These are phyloP conservation scores for Cynaeus angustus DNA, from an alignment of 2,888 invertebrate genomes.

Conservation along the genomic window DNA sequence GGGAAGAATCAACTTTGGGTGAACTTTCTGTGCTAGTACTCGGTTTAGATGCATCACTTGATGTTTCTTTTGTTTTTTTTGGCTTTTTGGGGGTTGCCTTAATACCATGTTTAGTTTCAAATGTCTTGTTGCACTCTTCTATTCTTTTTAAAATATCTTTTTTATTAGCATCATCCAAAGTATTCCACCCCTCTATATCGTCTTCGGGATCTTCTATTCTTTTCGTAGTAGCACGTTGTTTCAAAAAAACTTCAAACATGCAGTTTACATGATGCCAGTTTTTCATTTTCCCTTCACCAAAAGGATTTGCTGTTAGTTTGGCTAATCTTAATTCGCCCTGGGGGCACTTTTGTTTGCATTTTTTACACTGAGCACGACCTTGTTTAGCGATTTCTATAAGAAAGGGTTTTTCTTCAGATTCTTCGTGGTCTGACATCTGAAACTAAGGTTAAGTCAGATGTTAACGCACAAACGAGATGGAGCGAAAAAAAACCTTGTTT, in stretches of 20 bases:
- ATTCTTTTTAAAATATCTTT: conserved; percentile 78
- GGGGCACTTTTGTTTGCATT: conserved; percentile 86
- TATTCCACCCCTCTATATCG: conserved; percentile 79
- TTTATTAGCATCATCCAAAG: conserved; percentile 80
- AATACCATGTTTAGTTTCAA: conserved; percentile 60
- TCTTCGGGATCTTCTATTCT: conserved; percentile 86
- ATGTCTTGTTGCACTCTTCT: conserved; percentile 76
- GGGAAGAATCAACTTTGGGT: conserved; percentile 1
- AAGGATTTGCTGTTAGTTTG: conserved; percentile 85
- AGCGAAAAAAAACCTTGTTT: no score
- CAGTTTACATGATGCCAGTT: conserved; percentile 88
- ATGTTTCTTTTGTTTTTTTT: conserved; percentile 23
- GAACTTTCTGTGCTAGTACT: background rate
- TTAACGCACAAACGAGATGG: background rate
- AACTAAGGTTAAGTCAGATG: conserved; percentile 25
- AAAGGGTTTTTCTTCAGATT: conserved; percentile 75
- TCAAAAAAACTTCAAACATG: conserved; percentile 84
- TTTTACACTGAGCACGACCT: conserved; percentile 89
- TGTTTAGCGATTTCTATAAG: conserved; percentile 87
- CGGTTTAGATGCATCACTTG: background rate
- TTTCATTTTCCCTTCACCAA: conserved; percentile 84
- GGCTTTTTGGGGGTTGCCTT: conserved; percentile 24
- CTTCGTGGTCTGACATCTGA: conserved; percentile 42
- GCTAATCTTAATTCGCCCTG: conserved; percentile 84
- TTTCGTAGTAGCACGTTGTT: conserved; percentile 87